Evolutionary conservation across 2,888 invertebrate species (phyloP).

Genomic region (Thereva nobilitata): DNA sequence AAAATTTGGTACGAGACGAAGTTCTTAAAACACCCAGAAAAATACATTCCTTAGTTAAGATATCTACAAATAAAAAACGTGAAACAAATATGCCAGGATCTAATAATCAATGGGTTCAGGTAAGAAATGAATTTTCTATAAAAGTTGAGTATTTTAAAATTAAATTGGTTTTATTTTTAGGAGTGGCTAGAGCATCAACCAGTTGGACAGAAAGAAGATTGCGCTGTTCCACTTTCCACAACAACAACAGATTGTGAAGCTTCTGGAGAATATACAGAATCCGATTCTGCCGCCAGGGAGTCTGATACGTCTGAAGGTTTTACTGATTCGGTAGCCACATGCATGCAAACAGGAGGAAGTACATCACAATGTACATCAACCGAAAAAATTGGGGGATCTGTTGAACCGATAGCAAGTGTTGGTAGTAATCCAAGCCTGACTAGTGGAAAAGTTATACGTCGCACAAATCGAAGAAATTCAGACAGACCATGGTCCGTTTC

Average conservation of each 20-base stretch:
- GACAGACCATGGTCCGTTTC: constrained; percentile 87
- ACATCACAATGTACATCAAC: constrained; percentile 60
- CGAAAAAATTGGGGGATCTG: constrained; percentile 63
- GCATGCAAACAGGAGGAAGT: constrained; percentile 60
- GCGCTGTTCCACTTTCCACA: constrained; percentile 42
- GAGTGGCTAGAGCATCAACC: constrained; percentile 59
- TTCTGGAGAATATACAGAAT: constrained; percentile 80
- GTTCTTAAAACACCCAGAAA: constrained; percentile 56
- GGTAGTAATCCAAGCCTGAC: constrained; percentile 53
- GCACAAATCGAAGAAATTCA: constrained; percentile 53
- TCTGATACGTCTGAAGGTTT: constrained; percentile 78
- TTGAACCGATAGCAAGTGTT: constrained; percentile 58
- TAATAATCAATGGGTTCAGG: constrained; percentile 57
- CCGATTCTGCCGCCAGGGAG: constrained; percentile 63
- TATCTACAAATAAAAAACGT: constrained; percentile 51
- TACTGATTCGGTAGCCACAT: constrained; percentile 73
- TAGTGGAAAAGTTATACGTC: constrained; percentile 64
- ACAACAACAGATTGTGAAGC: constrained; percentile 72
- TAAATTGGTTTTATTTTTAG: constrained; percentile 43
- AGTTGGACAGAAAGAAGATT: constrained; percentile 43
- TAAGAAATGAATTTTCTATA: constrained; percentile 41
- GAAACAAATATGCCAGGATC: constrained; percentile 55
- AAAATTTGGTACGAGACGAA: constrained; percentile 71
- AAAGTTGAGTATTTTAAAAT: neutral
- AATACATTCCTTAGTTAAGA: constrained; percentile 51